Evolutionary conservation across 1,140 invertebrate genomes (phyloP), one percentile per base, ranked within the genome.

Genomic region (Drosophila insularis): DNA sequence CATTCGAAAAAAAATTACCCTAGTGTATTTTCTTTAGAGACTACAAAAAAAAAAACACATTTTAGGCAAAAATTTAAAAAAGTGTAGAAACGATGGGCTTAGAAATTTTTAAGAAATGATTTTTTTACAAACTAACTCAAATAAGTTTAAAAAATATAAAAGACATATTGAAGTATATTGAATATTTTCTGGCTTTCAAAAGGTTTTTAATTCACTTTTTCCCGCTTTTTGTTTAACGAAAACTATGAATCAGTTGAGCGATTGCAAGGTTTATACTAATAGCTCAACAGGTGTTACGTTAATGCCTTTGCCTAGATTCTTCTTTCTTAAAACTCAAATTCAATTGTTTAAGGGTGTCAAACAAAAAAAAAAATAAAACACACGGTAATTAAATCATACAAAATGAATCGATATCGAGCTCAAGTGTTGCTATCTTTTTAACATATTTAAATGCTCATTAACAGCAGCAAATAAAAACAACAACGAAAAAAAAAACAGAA

Each of bases 381-480:
- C 27, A 27, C 27, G 40, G 43, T 17, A 50, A 50, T 50, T 21
- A 50, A 50, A 21, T 50, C 43, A 10, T 8, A 50, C 17, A 50
- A 50, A 50, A 50, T 50, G 17, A 50, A 50, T 2, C 35, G 35
- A 32, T 37, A 46, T 46, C n/a, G 39, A 23, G 14, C 27, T 31
- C 61, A 63, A 46, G 40, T 55, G 40, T 63, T 31, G 63, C 56
- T 75, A 77, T 87, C 71, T 81, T 72, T 40, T 73, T 27, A 76
- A 79, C 61, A 71, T 78, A 74, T 81, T 81, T 59, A 76, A 86
- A 81, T 75, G 31, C 56, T 65, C 72, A 81, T 68, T 81, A 74
- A 70, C 58, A 77, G 63, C 50, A 46, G 39, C 62, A 53, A 64
- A 35, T 2, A 35, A 35, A 35, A 35, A 21, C 35, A 50, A 35